A percentile compares a stretch with the other conserved stretches of the same genome.
Evolutionary conservation across 2,113 vertebrate genomes (phyloP).

Genomic region (Heterochromis multidens): DNA sequence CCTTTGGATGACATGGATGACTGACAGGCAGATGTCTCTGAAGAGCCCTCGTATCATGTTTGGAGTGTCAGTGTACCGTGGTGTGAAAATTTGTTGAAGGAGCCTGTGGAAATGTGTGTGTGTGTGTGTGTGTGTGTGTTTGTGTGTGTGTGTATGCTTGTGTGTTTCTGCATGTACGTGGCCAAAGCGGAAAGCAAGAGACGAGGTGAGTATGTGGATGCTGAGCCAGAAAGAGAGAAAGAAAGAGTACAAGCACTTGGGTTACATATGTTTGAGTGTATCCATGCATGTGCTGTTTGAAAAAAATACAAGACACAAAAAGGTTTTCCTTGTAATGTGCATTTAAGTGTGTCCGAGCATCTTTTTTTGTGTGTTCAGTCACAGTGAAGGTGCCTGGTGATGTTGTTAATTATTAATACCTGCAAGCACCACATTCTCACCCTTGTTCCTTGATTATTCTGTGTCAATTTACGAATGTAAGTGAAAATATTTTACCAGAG

Average conservation of each 20-base stretch:
- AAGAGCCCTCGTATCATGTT: conserved; percentile 57
- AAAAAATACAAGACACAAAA: conserved; percentile 32
- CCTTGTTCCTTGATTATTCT: conserved; percentile 3
- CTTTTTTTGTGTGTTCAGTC: neutral
- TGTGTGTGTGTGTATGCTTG: neutral
- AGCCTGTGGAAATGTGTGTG: neutral
- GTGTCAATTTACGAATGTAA: neutral
- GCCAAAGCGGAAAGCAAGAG: neutral
- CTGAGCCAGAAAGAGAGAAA: neutral
- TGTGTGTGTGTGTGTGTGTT: accelerated
- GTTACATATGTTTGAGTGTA: conserved; percentile 48
- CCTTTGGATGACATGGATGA: conserved; percentile 44
- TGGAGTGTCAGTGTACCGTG: conserved; percentile 37
- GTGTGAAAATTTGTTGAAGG: conserved; percentile 45
- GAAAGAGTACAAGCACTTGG: neutral
- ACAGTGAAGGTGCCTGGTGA: neutral
- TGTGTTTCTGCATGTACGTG: neutral
- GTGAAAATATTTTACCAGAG: neutral
- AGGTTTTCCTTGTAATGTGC: conserved; percentile 58
- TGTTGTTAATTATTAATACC: conserved; percentile 39
- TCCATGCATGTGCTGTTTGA: conserved; percentile 1
- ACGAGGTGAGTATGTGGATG: neutral
- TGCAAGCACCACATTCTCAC: neutral
- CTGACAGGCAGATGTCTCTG: conserved; percentile 57
- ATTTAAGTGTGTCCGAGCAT: conserved; percentile 18